These are phyloP conservation scores for Isoperla grammatica DNA, from an alignment of 2,888 invertebrate species.

Conservation along the genomic window DNA sequence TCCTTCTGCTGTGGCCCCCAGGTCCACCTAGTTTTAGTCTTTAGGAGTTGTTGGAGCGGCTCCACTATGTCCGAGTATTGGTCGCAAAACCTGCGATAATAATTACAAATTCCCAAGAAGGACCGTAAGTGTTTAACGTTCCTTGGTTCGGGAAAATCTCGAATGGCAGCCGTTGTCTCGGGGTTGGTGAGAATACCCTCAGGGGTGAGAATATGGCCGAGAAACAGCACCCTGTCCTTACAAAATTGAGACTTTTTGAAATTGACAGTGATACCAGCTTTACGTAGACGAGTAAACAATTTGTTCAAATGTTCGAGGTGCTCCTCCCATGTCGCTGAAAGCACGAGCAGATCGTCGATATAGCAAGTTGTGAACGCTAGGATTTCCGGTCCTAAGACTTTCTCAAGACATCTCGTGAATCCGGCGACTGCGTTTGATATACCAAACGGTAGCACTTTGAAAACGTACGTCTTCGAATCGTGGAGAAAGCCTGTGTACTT, in stretches of 20 bases:
- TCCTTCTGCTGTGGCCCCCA: no score
- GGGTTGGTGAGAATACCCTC: neutral
- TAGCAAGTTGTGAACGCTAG: neutral
- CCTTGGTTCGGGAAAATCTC: no score
- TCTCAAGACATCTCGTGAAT: neutral
- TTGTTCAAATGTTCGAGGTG: neutral
- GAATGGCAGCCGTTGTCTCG: neutral
- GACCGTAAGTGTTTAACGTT: no score
- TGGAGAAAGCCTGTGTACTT: constrained; percentile 30
- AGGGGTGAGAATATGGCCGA: neutral
- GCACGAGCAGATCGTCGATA: neutral
- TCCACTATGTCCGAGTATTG: neutral
- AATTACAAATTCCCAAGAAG: neutral
- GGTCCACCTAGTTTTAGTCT: neutral
- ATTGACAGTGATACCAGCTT: neutral
- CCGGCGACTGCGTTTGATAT: no score
- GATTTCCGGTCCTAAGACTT: neutral
- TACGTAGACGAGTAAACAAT: neutral
- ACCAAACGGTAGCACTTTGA: constrained; percentile 29
- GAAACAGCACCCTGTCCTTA: constrained; percentile 9
- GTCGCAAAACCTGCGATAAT: no score
- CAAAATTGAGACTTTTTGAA: constrained; percentile 1
- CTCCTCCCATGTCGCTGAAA: neutral
- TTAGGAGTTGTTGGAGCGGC: neutral
- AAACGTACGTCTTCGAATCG: constrained; percentile 23